Percentiles rank a stretch among this genome's conserved stretches.
phyloP scores from a whole-genome alignment of 92 coral and sea anemone species.

The Heteractis magnifica region DNA sequence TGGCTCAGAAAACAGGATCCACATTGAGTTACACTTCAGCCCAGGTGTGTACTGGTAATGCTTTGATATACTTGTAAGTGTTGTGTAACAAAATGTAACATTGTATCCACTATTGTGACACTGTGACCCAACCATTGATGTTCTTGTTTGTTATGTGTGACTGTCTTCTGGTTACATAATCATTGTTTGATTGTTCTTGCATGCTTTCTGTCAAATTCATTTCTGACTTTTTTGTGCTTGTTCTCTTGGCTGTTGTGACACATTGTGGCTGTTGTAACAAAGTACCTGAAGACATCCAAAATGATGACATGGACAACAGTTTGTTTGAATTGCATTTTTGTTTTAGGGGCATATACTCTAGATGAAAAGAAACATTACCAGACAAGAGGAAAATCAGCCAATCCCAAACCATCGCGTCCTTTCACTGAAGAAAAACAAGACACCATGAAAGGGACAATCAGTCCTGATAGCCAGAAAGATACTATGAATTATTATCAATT shows the following conservation, averaged over 20 bases:
- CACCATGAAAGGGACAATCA: background rate
- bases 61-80: background rate
- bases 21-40: conserved; percentile 89
- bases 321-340: background rate
- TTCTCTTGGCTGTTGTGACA: background rate
- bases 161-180: no score
- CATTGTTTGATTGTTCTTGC: no score
- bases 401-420: conserved; percentile 34
- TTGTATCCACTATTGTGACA: no score
- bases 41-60: conserved; percentile 49
- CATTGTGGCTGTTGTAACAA: background rate
- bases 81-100: background rate
- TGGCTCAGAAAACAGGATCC: conserved; percentile 73
- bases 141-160: no score
- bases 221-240: background rate
- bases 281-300: background rate
- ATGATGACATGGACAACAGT: background rate
- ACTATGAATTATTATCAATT: background rate
- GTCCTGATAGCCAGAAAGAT: background rate
- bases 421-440: background rate
- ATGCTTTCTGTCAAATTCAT: no score
- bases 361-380: conserved; percentile 37
- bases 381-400: conserved; percentile 35
- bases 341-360: conserved; percentile 60
- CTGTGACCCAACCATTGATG: background rate